phyloP scores from a whole-genome alignment of 2,888 invertebrate species.

The Leistus spinibarbis region DNA sequence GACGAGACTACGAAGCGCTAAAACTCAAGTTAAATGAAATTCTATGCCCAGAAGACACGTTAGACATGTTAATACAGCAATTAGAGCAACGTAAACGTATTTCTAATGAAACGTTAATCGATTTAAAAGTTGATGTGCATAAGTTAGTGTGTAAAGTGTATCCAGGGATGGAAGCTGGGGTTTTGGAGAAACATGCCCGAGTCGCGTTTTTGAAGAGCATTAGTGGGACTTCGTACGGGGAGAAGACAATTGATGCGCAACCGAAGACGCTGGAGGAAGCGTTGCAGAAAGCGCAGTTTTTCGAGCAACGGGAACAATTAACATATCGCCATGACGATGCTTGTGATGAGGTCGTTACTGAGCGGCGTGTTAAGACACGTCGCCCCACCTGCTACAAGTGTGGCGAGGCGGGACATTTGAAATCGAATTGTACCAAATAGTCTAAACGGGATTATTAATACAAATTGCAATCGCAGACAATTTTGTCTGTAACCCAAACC shows the following conservation, averaged over 20 bases:
- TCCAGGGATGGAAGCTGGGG: slow-evolving; percentile 25
- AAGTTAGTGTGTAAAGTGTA: slow-evolving; percentile 25
- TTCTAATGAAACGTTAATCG: slow-evolving; percentile 22
- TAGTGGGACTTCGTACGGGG: slow-evolving; percentile 25
- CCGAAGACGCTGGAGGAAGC: slow-evolving; percentile 30
- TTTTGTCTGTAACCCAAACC: neutral
- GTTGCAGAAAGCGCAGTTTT: slow-evolving; percentile 26
- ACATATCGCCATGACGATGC: neutral
- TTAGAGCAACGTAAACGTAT: slow-evolving; percentile 23
- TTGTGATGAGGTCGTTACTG: slow-evolving; percentile 19
- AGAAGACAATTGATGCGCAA: slow-evolving; percentile 31
- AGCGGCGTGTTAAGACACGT: slow-evolving; percentile 9
- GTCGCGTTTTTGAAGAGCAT: slow-evolving; percentile 29
- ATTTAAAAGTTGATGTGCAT: slow-evolving; percentile 26
- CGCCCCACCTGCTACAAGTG: slow-evolving; percentile 32
- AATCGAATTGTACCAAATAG: slow-evolving; percentile 22
- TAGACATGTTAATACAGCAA: slow-evolving; percentile 25
- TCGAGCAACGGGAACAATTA: slow-evolving; percentile 20
- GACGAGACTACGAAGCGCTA: slow-evolving; percentile 23
- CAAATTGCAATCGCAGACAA: neutral
- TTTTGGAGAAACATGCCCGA: slow-evolving; percentile 24
- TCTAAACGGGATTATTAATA: neutral
- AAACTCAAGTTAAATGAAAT: slow-evolving; percentile 27
- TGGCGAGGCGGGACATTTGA: slow-evolving; percentile 26
- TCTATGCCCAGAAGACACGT: slow-evolving; percentile 18